Base-by-base conservation (phyloP, 2,888 invertebrate genomes). In the Holacanthella duospinosa region DNA sequence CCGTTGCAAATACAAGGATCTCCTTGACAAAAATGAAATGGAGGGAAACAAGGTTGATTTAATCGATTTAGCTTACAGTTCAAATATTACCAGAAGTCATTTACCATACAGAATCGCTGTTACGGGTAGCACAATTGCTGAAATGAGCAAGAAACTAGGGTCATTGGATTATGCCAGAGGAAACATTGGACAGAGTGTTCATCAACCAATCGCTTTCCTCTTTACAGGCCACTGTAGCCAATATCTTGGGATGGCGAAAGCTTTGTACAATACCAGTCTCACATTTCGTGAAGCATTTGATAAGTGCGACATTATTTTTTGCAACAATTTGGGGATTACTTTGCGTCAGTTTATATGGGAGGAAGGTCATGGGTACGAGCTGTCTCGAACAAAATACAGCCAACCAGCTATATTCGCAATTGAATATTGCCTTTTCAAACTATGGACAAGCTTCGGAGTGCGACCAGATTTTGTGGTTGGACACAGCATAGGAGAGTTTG, bases 71-170 rank as follows among this genome's bases (percentile, higher is more conserved):
- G 21, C 54, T 0, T 63, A 62, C 58, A 56, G 64, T 1, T 61
- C 67, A 4, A 69, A 68, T 48, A 58, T 57, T 2, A 65, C 64
- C 1, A 25, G 69, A n/a, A 62, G 64, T 1, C 63, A 63, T 29
- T 64, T 66, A 29, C 53, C 25, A 12, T 25, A 65, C 36, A 44
- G 69, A 3, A 60, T 64, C 1, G 62, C 60, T 1, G 16, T 69
- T n/a, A 58, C 63, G 27, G 68, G 26, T 21, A 48, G 19, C 48
- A n/a, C 19, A 4, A 21, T 21, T n/a, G 48, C 48, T n/a, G 48
- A 48, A 48, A 48, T 48, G 21, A 48, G 48, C 21, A 21, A 9
- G n/a, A 48, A 48, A 48, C 12, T 48, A 9, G 19, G 48, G 4
- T 4, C 19, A 9, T 4, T n/a, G 48, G 48, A 48, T 16, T 48